phyloP scores from a whole-genome alignment of 2,797 vertebrate species.

The Sternotherus odoratus region DNA sequence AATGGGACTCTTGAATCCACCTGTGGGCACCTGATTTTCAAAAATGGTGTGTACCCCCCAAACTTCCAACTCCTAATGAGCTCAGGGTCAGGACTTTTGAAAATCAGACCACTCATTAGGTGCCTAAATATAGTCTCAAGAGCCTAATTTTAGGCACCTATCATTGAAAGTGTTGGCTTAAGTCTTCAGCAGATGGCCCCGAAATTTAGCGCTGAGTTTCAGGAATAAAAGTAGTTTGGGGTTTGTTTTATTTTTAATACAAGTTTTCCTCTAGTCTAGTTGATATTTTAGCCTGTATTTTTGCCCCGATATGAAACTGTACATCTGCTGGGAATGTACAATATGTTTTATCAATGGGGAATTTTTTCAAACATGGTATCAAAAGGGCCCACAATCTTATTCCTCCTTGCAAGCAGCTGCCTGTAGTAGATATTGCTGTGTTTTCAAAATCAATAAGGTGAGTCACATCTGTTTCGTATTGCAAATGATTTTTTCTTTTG shows the following conservation, averaged over 20 bases:
- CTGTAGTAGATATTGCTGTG: neutral
- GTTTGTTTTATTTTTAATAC: neutral
- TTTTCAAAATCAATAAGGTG: slow-evolving; percentile 51
- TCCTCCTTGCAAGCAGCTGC: slow-evolving; percentile 1
- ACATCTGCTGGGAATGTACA: neutral
- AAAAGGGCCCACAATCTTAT: neutral
- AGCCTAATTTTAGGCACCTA: neutral
- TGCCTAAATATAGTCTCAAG: rapidly evolving
- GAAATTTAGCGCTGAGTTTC: neutral
- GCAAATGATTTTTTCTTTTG: neutral
- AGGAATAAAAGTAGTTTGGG: neutral
- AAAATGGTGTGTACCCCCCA: rapidly evolving
- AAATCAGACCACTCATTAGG: rapidly evolving
- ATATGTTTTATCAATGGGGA: neutral
- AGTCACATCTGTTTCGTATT: slow-evolving; percentile 17
- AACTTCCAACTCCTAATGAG: neutral
- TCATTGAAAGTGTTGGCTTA: neutral
- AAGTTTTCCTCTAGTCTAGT: neutral
- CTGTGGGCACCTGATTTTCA: neutral
- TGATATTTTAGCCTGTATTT: neutral
- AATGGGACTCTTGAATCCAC: neutral
- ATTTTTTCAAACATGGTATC: neutral
- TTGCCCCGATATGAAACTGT: neutral
- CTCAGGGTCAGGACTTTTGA: neutral
- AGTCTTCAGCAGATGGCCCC: neutral